These are phyloP conservation scores for Drosophila setifemur DNA, from an alignment of 1,140 invertebrate species.

Conservation along the genomic window DNA sequence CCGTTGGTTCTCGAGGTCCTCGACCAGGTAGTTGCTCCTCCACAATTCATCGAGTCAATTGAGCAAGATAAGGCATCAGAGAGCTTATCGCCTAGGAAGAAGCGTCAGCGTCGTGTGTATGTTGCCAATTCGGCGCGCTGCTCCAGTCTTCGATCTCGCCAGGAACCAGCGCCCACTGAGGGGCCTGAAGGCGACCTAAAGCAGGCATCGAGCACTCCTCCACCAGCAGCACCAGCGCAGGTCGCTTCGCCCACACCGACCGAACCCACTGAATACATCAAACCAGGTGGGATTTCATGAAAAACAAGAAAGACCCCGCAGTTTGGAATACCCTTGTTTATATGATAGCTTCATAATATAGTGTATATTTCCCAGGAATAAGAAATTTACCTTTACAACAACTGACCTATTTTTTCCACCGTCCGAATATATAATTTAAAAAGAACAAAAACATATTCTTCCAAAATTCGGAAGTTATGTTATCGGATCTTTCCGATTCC, in stretches of 20 bases:
- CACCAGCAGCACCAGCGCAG: slow-evolving; percentile 7
- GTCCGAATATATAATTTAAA: too few species aligned
- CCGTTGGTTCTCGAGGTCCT: background rate
- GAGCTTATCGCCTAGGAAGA: slow-evolving; percentile 21
- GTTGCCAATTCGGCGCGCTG: slow-evolving; percentile 39
- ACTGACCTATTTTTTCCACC: too few species aligned
- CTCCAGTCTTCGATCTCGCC: slow-evolving; percentile 47
- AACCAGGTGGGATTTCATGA: slow-evolving; percentile 38
- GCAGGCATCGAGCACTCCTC: background rate
- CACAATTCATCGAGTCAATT: too few species aligned
- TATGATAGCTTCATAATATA: background rate
- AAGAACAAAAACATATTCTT: too few species aligned
- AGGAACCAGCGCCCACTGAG: slow-evolving; percentile 5
- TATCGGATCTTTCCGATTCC: too few species aligned
- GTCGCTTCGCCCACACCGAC: slow-evolving; percentile 49
- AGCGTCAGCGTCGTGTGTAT: slow-evolving; percentile 51
- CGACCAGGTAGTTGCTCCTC: background rate
- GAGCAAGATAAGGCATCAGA: slow-evolving; percentile 26
- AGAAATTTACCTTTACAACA: background rate
- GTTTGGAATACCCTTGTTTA: too few species aligned
- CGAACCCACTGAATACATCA: slow-evolving; percentile 44
- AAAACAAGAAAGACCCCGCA: too few species aligned
- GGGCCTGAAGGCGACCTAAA: background rate
- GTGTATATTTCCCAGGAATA: too few species aligned
- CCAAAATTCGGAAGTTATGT: too few species aligned